A percentile compares a stretch with the other conserved stretches of the same genome.
These are phyloP conservation scores for Prochilodus magdalenae DNA, from an alignment of 2,113 vertebrate genomes.

Conservation along the genomic window DNA sequence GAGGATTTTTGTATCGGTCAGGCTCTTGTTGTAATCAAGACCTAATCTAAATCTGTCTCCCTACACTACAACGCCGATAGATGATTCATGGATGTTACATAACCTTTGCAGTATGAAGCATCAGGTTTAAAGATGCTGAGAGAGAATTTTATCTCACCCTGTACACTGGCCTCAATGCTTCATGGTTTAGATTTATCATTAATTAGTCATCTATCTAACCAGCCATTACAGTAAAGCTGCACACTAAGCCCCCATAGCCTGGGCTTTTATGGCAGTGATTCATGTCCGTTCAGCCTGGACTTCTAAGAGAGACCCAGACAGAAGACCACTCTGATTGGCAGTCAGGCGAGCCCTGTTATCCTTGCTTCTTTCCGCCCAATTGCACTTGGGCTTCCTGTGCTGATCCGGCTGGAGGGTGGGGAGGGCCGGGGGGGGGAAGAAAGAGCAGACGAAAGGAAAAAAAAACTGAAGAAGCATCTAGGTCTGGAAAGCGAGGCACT, in stretches of 20 bases:
- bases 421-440: background rate
- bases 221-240: background rate
- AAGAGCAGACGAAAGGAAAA: background rate
- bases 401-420: background rate
- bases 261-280: slow-evolving; percentile 9
- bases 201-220: background rate
- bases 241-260: background rate
- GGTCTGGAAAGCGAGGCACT: slow-evolving; percentile 49
- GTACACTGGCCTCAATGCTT: background rate
- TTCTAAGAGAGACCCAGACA: background rate
- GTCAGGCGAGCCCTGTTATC: background rate
- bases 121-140: background rate
- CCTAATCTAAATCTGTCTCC: background rate
- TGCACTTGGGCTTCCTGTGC: slow-evolving; percentile 64
- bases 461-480: slow-evolving; percentile 20
- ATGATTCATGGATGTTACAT: background rate
- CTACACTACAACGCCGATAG: too few relatives aligned
- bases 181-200: background rate
- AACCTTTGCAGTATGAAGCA: background rate
- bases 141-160: background rate
- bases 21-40: background rate
- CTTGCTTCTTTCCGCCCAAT: slow-evolving; percentile 40
- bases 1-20: too few relatives aligned
- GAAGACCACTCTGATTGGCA: slow-evolving; percentile 18
- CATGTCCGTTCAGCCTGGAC: background rate